Evolutionary conservation across 2,113 vertebrate genomes (phyloP), one percentile per base, ranked within the genome.

Genomic region (Leiothrix lutea): DNA sequence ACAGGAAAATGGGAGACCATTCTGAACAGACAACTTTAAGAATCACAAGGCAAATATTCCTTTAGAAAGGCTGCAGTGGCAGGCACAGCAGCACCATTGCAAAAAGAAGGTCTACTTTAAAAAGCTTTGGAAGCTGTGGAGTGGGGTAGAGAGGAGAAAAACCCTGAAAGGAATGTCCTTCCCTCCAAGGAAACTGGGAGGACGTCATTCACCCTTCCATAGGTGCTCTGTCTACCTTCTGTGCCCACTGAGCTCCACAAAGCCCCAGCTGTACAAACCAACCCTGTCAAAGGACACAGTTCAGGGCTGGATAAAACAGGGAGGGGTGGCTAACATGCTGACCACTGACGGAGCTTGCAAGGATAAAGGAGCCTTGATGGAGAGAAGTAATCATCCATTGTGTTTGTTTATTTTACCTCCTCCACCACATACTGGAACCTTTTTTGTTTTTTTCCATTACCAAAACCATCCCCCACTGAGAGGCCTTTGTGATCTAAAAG

Each of bases 391-490:
- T 98, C 98, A 97, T 96, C 98, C 98, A 98, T 97, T 95, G 95
- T 97, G 97, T 98, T 98, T 99, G 98, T 98, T 99, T 99, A 98
- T 98, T 98, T 98, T 99, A 98, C 98, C 98, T 98, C 98, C 98
- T 98, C 97, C 98, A 98, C 97, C 98, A 97, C 98, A 99, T 98
- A 98, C 98, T 99, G 97, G 98, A 98, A 98, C 97, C 98, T 98
- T 98, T 98, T 99, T 98, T 98, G 97, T 97, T 96, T 96, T 96
- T 97, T 95, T 88, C 97, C 97, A 97, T 96, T 95, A 97, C 95
- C 94, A 96, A 98, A 97, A 95, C 96, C 83, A 86, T 94, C 81
- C 92, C 96, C 95, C 90, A 91, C 93, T 92, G 96, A 97, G 94
- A 96, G 45, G 92, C 72, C 93, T 98, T 97, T 98, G 97, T 98